phyloP scores from a whole-genome alignment of 2,888 invertebrate species.

The Synergus gifuensis region DNA sequence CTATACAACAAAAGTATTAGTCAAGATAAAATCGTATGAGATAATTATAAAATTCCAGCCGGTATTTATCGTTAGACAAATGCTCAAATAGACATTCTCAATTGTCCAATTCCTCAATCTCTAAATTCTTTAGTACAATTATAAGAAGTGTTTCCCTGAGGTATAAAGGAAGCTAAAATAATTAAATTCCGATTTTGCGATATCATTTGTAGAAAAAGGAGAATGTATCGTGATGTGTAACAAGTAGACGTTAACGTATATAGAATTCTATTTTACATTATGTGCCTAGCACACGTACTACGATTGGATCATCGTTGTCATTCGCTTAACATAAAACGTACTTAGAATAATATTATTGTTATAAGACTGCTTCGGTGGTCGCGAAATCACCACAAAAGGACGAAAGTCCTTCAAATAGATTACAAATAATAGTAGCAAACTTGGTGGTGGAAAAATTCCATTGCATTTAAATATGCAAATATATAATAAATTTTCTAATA shows the following conservation, averaged over 20 bases:
- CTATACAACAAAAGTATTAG: neutral
- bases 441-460: neutral
- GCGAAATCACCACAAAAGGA: conserved; percentile 2
- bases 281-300: neutral
- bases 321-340: neutral
- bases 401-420: conserved; percentile 1
- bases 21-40: conserved; percentile 6
- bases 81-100: neutral
- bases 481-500: neutral
- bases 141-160: neutral
- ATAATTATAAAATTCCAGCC: conserved; percentile 6
- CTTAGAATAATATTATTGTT: conserved; percentile 6
- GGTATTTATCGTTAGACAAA: neutral
- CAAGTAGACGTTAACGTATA: neutral
- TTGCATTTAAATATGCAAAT: neutral
- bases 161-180: conserved; percentile 1
- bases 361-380: neutral
- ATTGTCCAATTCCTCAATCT: conserved; percentile 6
- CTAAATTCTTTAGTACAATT: conserved; percentile 4
- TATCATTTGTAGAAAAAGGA: neutral
- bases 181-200: conserved; percentile 5
- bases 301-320: conserved; percentile 25
- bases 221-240: conserved; percentile 9
- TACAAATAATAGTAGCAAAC: neutral
- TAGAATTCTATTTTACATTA: conserved; percentile 19